These are phyloP conservation scores for Meteorus cinctellus DNA, from an alignment of 2,888 invertebrate species.

Conservation along the genomic window DNA sequence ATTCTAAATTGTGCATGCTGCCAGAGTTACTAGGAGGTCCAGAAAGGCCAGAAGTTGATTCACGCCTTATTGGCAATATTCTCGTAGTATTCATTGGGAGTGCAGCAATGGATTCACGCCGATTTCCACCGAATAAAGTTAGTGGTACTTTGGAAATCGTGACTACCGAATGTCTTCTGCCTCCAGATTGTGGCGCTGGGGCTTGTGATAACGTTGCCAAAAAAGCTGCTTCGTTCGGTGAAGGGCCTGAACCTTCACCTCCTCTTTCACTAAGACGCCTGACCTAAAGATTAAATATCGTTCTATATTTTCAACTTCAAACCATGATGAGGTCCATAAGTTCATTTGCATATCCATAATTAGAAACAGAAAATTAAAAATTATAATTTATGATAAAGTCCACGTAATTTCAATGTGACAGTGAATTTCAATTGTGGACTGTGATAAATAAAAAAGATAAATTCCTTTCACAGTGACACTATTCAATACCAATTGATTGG, in stretches of 20 bases:
- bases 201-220: constrained; percentile 86
- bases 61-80: constrained; percentile 73
- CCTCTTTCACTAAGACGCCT: constrained; percentile 87
- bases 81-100: constrained; percentile 78
- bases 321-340: no score
- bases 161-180: constrained; percentile 88
- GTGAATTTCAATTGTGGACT: no score
- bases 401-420: no score
- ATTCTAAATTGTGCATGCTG: constrained; percentile 87
- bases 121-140: constrained; percentile 83
- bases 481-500: no score
- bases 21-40: constrained; percentile 86
- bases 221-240: constrained; percentile 87
- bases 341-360: no score
- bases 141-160: constrained; percentile 89
- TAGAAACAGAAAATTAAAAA: no score
- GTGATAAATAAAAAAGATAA: no score
- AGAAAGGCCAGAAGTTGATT: constrained; percentile 73
- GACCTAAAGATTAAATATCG: constrained; percentile 74
- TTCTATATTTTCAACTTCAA: neutral
- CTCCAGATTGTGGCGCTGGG: constrained; percentile 82
- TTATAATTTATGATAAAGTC: no score
- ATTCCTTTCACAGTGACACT: no score
- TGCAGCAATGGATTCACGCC: constrained; percentile 88
- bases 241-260: constrained; percentile 83